Percentiles rank a stretch among this genome's conserved stretches.
Evolutionary conservation across 2,797 vertebrate genomes (phyloP).

Genomic region (Chelon auratus): DNA sequence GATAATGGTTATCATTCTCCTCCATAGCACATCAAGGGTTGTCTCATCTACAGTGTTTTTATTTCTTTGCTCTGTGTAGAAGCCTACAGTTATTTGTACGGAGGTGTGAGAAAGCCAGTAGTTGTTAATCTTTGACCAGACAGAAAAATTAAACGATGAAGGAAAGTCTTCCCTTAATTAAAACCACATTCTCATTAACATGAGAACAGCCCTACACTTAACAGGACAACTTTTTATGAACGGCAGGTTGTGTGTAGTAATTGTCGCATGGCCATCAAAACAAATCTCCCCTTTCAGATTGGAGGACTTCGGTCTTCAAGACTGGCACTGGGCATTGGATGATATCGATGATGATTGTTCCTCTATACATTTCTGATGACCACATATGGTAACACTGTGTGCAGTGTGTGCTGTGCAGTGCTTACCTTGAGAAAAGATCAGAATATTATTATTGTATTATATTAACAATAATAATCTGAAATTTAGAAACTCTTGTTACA

Average conservation of each 20-base stretch:
- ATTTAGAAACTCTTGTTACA: no score
- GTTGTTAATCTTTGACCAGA: no score
- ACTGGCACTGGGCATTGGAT: constrained; percentile 98
- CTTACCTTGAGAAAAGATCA: background rate
- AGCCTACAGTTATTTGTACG: no score
- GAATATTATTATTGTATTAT: background rate
- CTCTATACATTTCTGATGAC: constrained; percentile 94
- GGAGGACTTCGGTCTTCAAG: constrained; percentile 93
- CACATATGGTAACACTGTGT: constrained; percentile 75
- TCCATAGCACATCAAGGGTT: no score
- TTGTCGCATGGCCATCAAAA: constrained; percentile 39
- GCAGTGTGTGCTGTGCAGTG: constrained; percentile 72
- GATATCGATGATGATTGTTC: constrained; percentile 93
- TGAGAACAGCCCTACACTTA: no score
- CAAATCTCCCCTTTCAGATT: constrained; percentile 92
- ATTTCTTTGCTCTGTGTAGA: no score
- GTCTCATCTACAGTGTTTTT: no score
- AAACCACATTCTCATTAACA: no score
- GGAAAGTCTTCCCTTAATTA: no score
- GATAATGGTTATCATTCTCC: no score
- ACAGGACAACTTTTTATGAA: background rate
- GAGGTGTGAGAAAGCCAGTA: no score
- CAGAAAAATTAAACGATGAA: no score
- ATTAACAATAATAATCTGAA: background rate
- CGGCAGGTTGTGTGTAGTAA: constrained; percentile 1